phyloP scores from a whole-genome alignment of 2,888 invertebrate genomes.

The Drosophila recens region DNA sequence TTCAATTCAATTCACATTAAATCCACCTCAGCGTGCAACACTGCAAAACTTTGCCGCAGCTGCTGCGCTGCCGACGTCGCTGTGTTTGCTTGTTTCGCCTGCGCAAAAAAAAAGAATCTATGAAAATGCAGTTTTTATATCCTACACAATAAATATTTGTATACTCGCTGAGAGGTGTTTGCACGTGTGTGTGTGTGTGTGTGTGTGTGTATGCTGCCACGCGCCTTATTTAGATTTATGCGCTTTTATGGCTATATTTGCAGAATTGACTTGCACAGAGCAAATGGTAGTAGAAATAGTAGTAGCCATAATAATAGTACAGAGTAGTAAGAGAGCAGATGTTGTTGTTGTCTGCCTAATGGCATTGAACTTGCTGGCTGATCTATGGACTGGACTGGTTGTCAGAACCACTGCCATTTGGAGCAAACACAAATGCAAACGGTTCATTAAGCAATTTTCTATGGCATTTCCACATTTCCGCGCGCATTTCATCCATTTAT shows the following conservation, averaged over 20 bases:
- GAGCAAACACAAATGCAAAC: conserved; percentile 58
- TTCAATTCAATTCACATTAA: conserved; percentile 16
- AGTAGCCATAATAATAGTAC: background rate
- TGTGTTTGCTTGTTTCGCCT: conserved; percentile 46
- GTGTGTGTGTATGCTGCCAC: conserved; percentile 27
- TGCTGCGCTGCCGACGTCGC: conserved; percentile 14
- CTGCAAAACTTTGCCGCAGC: conserved; percentile 9
- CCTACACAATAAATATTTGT: conserved; percentile 69
- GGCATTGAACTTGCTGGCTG: conserved; percentile 68
- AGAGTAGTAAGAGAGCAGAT: background rate
- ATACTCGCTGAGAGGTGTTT: conserved; percentile 18
- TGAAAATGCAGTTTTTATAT: conserved; percentile 51
- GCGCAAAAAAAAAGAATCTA: conserved; percentile 45
- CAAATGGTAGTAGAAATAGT: conserved; percentile 14
- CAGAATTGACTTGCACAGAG: conserved; percentile 6
- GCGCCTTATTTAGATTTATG: conserved; percentile 55
- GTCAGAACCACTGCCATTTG: conserved; percentile 62
- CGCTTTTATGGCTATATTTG: conserved; percentile 33
- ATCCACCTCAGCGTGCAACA: conserved; percentile 16
- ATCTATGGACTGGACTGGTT: conserved; percentile 55
- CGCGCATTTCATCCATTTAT: conserved; percentile 60
- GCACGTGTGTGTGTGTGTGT: conserved; percentile 10
- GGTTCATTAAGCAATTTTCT: conserved; percentile 77
- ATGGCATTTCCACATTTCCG: conserved; percentile 68
- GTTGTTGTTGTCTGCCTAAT: conserved; percentile 40